A percentile compares a stretch with the other conserved stretches of the same genome.
Evolutionary conservation across 2,113 vertebrate species (phyloP).

Genomic region (Epinephelus lanceolatus): DNA sequence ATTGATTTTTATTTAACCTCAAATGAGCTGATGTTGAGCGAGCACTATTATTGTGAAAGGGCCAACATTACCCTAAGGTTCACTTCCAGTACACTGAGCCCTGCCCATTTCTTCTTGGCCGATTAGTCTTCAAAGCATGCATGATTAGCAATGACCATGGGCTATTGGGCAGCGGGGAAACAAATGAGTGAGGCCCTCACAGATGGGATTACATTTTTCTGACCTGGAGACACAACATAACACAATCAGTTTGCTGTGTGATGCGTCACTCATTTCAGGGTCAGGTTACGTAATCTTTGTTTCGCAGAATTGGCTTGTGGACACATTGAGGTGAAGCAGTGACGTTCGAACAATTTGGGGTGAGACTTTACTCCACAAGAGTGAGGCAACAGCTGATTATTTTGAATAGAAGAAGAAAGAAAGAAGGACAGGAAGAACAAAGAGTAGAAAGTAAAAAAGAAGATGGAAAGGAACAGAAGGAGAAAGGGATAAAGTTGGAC

Average conservation of each 20-base stretch:
- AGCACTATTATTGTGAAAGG: constrained; percentile 32
- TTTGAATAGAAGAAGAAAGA: not conserved
- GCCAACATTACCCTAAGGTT: constrained; percentile 45
- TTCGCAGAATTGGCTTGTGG: constrained; percentile 12
- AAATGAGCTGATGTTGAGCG: constrained; percentile 10
- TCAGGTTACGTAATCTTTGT: constrained; percentile 5
- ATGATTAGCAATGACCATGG: constrained; percentile 66
- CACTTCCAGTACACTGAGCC: constrained; percentile 48
- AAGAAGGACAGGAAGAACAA: not conserved
- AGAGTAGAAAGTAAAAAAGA: not conserved
- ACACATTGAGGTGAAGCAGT: not conserved
- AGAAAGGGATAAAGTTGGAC: not conserved
- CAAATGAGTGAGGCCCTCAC: constrained; percentile 45
- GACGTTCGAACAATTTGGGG: not conserved
- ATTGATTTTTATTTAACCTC: constrained; percentile 55
- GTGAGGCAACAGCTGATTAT: constrained; percentile 2
- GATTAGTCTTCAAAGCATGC: constrained; percentile 67
- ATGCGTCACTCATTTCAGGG: constrained; percentile 28
- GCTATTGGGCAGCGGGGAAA: constrained; percentile 42
- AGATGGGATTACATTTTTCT: constrained; percentile 46
- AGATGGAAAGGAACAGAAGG: not conserved
- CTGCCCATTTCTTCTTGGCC: constrained; percentile 29
- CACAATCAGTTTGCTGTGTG: constrained; percentile 33
- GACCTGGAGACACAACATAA: constrained; percentile 58
- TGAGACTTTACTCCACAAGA: not conserved